Base-by-base conservation (phyloP, 1,140 invertebrate species). In the Melitaea cinxia region DNA sequence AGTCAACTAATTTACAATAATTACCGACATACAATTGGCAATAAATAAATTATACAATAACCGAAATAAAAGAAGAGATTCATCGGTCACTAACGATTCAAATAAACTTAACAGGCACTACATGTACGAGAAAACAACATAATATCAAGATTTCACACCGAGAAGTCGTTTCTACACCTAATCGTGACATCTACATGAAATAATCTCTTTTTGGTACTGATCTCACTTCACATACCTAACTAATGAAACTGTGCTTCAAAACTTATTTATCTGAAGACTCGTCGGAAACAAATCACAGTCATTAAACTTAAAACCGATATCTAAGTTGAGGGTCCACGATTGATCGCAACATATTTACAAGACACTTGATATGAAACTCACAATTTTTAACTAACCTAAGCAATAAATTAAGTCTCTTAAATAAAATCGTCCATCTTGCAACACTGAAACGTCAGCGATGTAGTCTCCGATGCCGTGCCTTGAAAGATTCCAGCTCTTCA, bases 171-270 rank as follows among this genome's bases (percentile, higher is more conserved):
- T 77, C 77, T 82, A 83, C 70, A 75, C 65, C 81, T 87, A 83
- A 77, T 75, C 72, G 70, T 74, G 78, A 85, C 73, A 78, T 64
- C 73, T 87, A 83, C 68, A 69, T 67, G 76, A 78, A 80, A 80
- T 84, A 87, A 88, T 89, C 83, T 85, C 81, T 91, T 89, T 91
- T 91, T 89, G 88, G 86, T 89, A 87, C 76, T 75, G 82, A 83
- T 91, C 86, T 91, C 88, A 89, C 88, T 89, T 86, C 73, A 83
- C 75, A 84, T 77, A n/a, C n/a, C n/a, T n/a, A 78, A 75, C 37
- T 42, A 15, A 85, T 72, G 68, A 79, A 74, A 67, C 70, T 71
- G 59, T 68, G 59, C 74, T 85, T 81, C 63, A 77, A 21, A 80
- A 80, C 80, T 83, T 77, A 80, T 71, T 77, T 74, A 80, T 73